phyloP scores from a whole-genome alignment of 2,888 invertebrate species.

The Melanostoma mellinum region DNA sequence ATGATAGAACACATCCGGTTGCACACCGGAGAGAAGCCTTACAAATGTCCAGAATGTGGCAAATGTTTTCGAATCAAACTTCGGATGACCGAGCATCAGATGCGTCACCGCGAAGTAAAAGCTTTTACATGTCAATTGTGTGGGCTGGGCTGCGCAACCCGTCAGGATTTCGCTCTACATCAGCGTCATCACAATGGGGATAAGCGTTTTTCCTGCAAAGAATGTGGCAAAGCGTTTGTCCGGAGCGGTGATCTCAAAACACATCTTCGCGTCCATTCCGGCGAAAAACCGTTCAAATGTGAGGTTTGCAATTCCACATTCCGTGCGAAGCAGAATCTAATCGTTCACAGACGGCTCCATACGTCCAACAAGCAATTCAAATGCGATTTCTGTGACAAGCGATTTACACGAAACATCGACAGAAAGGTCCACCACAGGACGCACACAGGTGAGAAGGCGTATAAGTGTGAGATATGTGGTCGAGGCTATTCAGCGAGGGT shows the following conservation, averaged over 20 bases:
- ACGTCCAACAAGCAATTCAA: conserved; percentile 78
- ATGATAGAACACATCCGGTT: conserved; percentile 79
- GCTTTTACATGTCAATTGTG: conserved; percentile 79
- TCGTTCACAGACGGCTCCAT: conserved; percentile 79
- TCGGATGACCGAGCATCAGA: conserved; percentile 78
- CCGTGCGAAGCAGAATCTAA: conserved; percentile 80
- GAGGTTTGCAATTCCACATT: conserved; percentile 79
- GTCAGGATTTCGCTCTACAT: conserved; percentile 78
- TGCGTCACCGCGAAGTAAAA: conserved; percentile 79
- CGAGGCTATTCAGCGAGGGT: conserved; percentile 79
- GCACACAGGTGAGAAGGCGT: conserved; percentile 80
- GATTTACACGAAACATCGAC: conserved; percentile 79
- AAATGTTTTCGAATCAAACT: conserved; percentile 79
- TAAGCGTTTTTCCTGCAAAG: conserved; percentile 78
- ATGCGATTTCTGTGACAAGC: conserved; percentile 79
- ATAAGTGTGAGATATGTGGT: conserved; percentile 77
- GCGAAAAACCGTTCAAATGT: conserved; percentile 79
- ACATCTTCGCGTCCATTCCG: conserved; percentile 79
- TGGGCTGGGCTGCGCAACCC: conserved; percentile 77
- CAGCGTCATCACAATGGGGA: conserved; percentile 80
- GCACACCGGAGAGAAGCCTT: conserved; percentile 81
- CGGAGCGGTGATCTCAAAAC: conserved; percentile 79
- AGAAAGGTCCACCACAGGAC: conserved; percentile 79
- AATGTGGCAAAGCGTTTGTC: conserved; percentile 79
- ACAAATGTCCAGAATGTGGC: conserved; percentile 77